Evolutionary conservation across 2,888 invertebrate genomes (phyloP).

Genomic region (Epsilonema sp.): DNA sequence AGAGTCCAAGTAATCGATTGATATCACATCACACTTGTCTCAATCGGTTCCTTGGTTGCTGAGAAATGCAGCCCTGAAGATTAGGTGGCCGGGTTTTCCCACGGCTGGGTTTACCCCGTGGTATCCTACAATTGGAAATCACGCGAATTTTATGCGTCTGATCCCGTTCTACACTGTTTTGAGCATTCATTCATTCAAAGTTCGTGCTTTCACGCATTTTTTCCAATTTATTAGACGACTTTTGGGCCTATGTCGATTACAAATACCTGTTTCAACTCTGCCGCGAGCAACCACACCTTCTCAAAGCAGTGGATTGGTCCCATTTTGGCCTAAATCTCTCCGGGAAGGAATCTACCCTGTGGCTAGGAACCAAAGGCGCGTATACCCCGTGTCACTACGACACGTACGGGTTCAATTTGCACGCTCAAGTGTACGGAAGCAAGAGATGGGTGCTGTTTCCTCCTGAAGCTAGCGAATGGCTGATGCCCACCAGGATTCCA

Average conservation of each 20-base stretch:
- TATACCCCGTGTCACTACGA: slow-evolving; percentile 84
- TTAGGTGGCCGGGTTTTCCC: no score
- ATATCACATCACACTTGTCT: no score
- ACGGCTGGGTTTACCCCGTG: no score
- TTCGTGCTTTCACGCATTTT: no score
- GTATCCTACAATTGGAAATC: no score
- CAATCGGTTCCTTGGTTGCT: no score
- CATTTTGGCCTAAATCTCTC: slow-evolving; percentile 41
- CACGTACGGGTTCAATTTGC: slow-evolving; percentile 75
- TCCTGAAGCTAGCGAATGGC: slow-evolving; percentile 43
- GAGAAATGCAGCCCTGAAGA: no score
- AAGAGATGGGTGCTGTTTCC: slow-evolving; percentile 81
- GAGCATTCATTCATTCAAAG: no score
- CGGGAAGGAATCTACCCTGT: slow-evolving; percentile 52
- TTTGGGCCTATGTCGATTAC: slow-evolving; percentile 66
- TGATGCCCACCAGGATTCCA: slow-evolving; percentile 64
- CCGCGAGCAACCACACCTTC: slow-evolving; percentile 36
- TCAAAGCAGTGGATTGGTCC: slow-evolving; percentile 32
- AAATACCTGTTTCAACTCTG: slow-evolving; percentile 55
- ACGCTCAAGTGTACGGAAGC: slow-evolving; percentile 57
- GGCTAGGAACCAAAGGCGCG: slow-evolving; percentile 55
- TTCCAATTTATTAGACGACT: no score
- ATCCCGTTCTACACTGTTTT: no score
- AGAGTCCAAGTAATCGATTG: no score
- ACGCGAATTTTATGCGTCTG: no score